Evolutionary conservation across 2,113 vertebrate species (phyloP).

Genomic region (Desmodus rotundus): DNA sequence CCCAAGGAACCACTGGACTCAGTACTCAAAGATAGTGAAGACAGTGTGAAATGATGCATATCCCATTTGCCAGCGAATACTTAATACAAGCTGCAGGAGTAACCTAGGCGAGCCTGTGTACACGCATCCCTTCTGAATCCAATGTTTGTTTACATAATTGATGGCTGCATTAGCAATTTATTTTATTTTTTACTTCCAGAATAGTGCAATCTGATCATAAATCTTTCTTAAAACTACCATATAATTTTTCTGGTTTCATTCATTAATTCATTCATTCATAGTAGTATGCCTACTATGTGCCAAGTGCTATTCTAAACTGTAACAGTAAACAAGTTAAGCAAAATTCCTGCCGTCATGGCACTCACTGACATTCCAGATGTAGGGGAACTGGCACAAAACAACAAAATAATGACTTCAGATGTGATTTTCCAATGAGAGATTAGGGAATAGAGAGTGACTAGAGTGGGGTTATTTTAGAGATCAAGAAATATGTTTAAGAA

Average conservation of each 20-base stretch:
- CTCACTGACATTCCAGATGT: neutral
- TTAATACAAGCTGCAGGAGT: neutral
- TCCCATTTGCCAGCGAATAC: neutral
- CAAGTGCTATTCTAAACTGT: neutral
- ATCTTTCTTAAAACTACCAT: neutral
- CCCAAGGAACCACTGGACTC: neutral
- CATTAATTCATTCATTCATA: neutral
- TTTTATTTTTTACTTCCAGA: neutral
- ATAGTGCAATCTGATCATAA: neutral
- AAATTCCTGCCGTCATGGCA: neutral
- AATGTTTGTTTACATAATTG: neutral
- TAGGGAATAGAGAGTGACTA: neutral
- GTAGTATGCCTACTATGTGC: neutral
- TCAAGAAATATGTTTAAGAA: neutral
- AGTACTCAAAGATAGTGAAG: neutral
- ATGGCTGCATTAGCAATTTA: neutral
- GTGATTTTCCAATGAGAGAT: neutral
- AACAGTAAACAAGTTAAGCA: neutral
- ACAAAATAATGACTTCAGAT: neutral
- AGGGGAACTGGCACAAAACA: neutral
- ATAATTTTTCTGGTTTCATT: neutral
- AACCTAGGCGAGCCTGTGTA: neutral
- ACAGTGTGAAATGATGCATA: neutral
- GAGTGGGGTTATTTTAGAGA: neutral
- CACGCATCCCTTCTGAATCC: neutral